phyloP scores from a whole-genome alignment of 2,797 vertebrate species.

The Triplophysa yarkandensis region DNA sequence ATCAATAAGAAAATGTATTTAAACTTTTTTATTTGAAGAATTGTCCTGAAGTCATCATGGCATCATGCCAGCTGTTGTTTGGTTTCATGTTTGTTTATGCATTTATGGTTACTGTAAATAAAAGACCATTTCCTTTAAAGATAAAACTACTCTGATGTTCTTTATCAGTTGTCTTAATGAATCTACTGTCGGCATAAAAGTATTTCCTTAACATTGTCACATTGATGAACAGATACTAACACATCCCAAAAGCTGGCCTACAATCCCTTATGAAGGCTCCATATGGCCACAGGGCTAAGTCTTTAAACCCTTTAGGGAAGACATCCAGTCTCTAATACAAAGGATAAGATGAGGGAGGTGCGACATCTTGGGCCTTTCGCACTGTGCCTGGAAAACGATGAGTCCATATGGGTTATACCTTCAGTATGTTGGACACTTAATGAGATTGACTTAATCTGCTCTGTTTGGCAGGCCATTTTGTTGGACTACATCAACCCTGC shows the following conservation, averaged over 20 bases:
- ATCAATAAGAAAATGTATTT: background rate
- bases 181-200: background rate
- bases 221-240: constrained; percentile 8
- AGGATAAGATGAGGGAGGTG: constrained; percentile 6
- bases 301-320: constrained; percentile 45
- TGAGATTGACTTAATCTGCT: constrained; percentile 56
- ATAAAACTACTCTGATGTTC: background rate
- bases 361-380: background rate
- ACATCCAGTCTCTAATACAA: constrained; percentile 23
- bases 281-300: constrained; percentile 56
- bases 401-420: constrained; percentile 45
- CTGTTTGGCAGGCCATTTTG: constrained; percentile 14
- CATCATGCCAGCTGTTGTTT: background rate
- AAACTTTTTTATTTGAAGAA: background rate
- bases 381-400: background rate
- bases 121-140: background rate
- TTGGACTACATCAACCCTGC: constrained; percentile 17
- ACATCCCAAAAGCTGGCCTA: constrained; percentile 19
- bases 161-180: background rate
- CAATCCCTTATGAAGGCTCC: constrained; percentile 49
- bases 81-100: background rate
- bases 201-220: background rate
- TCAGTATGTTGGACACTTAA: constrained; percentile 46
- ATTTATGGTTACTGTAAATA: background rate
- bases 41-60: background rate